Evolutionary conservation across 2,113 vertebrate genomes (phyloP), one percentile per base, ranked within the genome.

Genomic region (Zosterops lateralis): DNA sequence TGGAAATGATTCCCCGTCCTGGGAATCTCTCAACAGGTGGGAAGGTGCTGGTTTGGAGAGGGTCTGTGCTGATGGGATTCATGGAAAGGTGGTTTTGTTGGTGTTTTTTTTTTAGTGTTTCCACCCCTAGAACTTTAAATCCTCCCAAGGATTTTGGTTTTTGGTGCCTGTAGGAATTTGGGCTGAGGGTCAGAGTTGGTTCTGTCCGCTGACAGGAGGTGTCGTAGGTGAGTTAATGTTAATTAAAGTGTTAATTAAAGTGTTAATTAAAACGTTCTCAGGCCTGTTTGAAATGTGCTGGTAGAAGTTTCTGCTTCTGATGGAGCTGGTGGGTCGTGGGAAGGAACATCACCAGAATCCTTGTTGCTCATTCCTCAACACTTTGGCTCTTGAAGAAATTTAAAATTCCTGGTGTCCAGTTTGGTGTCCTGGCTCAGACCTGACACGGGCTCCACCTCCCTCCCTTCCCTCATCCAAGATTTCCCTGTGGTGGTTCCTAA

Each of bases 331-430:
- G 29, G 17, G 8, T 3, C 14, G 38, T 3, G 53, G 34, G 36
- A 24, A 34, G 48, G 31, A 24, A 2, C 24, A 5, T 10, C 71
- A 4, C 61, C 53, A 44, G 7, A 24, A 70, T 28, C 56, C 10
- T 45, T 1, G 3, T 1, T 26, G 21, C 12, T 72, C 50, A 0
- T 53, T 45, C 56, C 60, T 9, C 7, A 36, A 6, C 26, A 0
- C 34, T 26, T 60, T 15, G 22, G 17, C 31, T 57, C 28, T 16
- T 10, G 20, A 17, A 34, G 38, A 57, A 10, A 10, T 72, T 76
- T 25, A 4, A 58, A 70, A 51, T 47, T 42, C 34, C 10, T 11
- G 34, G 4, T 17, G 20, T 36, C 22, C 28, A 7, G 2, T 68
- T 67, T 12, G 24, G 15, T 10, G 8, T 19, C 48, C 21, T 32